Base-by-base conservation (phyloP, 1,140 invertebrate genomes). In the Cherax quadricarinatus region DNA sequence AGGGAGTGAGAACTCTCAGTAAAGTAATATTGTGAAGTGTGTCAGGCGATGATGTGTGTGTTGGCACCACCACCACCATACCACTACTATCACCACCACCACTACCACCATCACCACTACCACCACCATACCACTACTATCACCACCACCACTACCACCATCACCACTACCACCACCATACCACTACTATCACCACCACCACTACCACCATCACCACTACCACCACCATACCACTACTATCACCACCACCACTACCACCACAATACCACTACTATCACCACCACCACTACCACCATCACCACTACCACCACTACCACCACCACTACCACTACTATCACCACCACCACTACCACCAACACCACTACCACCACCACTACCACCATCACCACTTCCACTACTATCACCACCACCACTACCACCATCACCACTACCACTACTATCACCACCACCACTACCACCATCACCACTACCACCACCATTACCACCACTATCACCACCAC, bases 201-300 rank as follows among this genome's bases (percentile, higher is more conserved):
- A 60, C 60, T 16, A 30, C 10, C 51, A n/a, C 78, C 21, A 49
- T 79, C 78, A 41, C 81, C 53, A 6, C 53, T 7, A 51, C 81
- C 81, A 79, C 78, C 48, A 49, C 48, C 48, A 41, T 51, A n/a
- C 24, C 51, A 51, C 4, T 30, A 18, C n/a, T 30, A 14, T 1
- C n/a, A 12, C 81, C 53, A 10, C 53, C n/a, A 51, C 81, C 81
- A 83, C 21, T 49, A 53, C 48, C 48, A 82, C 80, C 48, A 82
- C 48, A 41, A 49, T 14, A 49, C 48, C 80, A 48, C 48, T 3
- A 49, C 12, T 18, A 14, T 21, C 14, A 53, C 80, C 51, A 80
- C 18, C 30, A 21, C 18, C 79, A 30, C 24, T 14, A 48, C 12
- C 49, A 49, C 49, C 5, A 53, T 3, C 53, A 57, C 53, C 53